A percentile compares a stretch with the other conserved stretches of the same genome.
Conservation (phyloP, 2,888 invertebrate genomes). For the Alcis repandata region DNA sequence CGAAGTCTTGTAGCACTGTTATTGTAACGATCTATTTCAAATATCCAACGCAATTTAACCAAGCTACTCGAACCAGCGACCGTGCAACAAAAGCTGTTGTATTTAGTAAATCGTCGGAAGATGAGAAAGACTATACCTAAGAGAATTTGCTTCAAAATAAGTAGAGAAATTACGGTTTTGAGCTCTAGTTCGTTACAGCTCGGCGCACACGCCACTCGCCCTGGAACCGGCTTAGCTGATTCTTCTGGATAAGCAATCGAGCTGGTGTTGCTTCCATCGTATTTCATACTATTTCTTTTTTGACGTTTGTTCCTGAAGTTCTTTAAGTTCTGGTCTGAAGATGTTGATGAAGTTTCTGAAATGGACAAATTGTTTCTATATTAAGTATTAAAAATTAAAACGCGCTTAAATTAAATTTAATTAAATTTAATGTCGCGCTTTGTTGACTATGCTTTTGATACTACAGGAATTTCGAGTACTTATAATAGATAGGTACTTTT, state of each 20-base stretch:
- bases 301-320: no score
- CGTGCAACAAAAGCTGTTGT: neutral
- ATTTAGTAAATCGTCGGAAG: neutral
- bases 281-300: neutral
- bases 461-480: no score
- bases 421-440: no score
- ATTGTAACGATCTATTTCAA: neutral
- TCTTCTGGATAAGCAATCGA: neutral
- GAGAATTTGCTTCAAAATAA: neutral
- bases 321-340: no score
- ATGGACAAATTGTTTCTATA: neutral
- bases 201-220: neutral
- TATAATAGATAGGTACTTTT: no score
- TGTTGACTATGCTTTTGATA: no score
- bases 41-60: neutral
- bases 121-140: neutral
- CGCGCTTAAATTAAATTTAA: no score
- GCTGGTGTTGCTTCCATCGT: neutral
- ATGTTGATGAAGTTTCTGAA: neutral
- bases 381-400: no score
- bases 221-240: neutral
- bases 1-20: no score
- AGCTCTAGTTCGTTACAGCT: neutral
- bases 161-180: slow-evolving; percentile 2
- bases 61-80: neutral